Conservation (phyloP, 2,113 vertebrate species). For the Silurus meridionalis region DNA sequence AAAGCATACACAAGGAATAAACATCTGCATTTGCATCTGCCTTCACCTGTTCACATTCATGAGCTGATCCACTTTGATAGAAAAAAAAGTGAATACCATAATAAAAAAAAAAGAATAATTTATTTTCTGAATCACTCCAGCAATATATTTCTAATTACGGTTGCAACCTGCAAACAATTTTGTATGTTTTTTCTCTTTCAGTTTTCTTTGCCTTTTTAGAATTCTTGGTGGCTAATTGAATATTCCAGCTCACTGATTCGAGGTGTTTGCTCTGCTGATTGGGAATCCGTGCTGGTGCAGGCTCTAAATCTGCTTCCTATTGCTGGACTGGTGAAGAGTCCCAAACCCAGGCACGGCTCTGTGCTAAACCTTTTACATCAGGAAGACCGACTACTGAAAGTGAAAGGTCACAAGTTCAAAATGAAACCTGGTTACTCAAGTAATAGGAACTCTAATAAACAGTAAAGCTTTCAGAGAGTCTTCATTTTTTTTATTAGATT, state of each 20-base stretch:
- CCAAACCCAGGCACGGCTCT: slow-evolving; percentile 1
- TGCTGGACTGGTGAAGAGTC: neutral
- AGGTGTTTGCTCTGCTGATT: slow-evolving; percentile 10
- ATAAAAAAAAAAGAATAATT: neutral
- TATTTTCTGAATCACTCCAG: neutral
- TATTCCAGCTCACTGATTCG: slow-evolving; percentile 24
- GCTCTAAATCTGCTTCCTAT: slow-evolving; percentile 17
- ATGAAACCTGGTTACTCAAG: neutral
- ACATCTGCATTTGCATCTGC: no score
- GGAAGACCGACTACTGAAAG: neutral
- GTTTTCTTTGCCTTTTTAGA: neutral
- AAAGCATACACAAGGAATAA: no score
- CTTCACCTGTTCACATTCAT: no score
- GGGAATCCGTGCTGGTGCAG: slow-evolving; percentile 7
- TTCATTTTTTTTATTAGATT: neutral
- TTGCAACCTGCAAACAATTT: neutral
- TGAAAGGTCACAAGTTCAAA: no score
- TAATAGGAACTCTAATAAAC: neutral
- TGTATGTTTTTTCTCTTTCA: neutral
- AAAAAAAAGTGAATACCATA: neutral
- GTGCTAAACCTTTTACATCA: slow-evolving; percentile 13
- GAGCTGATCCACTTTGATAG: no score
- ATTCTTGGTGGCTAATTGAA: slow-evolving; percentile 19
- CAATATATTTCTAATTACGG: neutral
- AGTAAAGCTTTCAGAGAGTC: neutral